These are phyloP conservation scores for Acanthurus lineatus DNA, from an alignment of 2,797 vertebrate genomes.

Conservation along the genomic window DNA sequence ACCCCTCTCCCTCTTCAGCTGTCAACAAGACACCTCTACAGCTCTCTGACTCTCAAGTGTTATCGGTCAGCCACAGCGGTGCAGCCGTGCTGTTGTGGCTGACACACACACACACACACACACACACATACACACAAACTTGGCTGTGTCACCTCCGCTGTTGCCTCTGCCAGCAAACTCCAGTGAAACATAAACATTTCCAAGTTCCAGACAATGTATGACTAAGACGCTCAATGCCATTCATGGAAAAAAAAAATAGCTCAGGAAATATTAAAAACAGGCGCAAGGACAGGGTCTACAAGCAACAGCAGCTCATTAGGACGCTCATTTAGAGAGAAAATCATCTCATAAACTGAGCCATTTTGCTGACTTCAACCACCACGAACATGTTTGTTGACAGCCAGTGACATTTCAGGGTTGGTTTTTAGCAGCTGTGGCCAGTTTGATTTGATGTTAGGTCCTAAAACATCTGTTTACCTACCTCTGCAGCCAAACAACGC, in stretches of 20 bases:
- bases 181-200: conserved; percentile 74
- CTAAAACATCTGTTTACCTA: conserved; percentile 21
- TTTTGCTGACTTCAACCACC: conserved; percentile 71
- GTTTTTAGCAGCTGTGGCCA: conserved; percentile 53
- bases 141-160: conserved; percentile 57
- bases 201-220: conserved; percentile 80
- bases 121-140: conserved; percentile 63
- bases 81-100: conserved; percentile 26
- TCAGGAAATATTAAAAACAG: conserved; percentile 68
- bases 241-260: conserved; percentile 38
- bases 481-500: conserved; percentile 16
- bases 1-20: conserved; percentile 37
- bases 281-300: conserved; percentile 49
- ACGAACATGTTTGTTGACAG: conserved; percentile 63
- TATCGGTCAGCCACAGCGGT: conserved; percentile 73
- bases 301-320: conserved; percentile 79
- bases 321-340: conserved; percentile 74
- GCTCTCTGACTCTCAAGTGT: conserved; percentile 52
- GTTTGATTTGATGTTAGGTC: conserved; percentile 48
- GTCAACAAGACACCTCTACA: conserved; percentile 53
- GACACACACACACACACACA: conserved; percentile 37
- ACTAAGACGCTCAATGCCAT: conserved; percentile 71
- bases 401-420: conserved; percentile 63
- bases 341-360: conserved; percentile 75
- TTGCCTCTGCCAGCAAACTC: conserved; percentile 61